Evolutionary conservation across 1,140 invertebrate species (phyloP).

Genomic region (Hylyphantes graminicola): DNA sequence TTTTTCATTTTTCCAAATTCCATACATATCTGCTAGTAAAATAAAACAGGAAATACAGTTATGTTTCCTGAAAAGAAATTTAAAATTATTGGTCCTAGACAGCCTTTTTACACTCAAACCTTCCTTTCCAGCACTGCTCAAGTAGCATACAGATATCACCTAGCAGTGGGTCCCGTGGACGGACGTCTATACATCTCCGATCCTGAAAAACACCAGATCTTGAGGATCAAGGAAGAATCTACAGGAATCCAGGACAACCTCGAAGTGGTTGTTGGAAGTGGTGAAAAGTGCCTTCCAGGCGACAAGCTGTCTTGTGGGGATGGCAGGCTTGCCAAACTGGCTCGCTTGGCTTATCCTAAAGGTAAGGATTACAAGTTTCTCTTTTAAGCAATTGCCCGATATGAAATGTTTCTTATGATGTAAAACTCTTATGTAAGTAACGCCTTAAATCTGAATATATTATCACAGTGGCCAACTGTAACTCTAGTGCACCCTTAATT

Average conservation of each 20-base stretch:
- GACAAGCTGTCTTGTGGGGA: slow-evolving; percentile 92
- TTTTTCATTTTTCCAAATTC: background rate
- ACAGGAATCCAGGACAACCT: slow-evolving; percentile 85
- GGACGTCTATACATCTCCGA: slow-evolving; percentile 95
- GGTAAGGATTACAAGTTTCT: too few species aligned
- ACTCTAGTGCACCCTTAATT: too few species aligned
- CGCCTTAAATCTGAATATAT: too few species aligned
- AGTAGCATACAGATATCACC: slow-evolving; percentile 94
- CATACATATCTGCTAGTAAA: background rate
- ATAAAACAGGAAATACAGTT: background rate
- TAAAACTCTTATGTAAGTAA: too few species aligned
- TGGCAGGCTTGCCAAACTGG: slow-evolving; percentile 87
- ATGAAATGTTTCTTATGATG: too few species aligned
- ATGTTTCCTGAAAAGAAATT: background rate
- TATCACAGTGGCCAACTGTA: too few species aligned
- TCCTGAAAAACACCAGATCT: slow-evolving; percentile 85
- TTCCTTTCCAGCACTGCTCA: slow-evolving; percentile 78
- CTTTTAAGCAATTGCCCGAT: too few species aligned
- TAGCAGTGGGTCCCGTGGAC: slow-evolving; percentile 94
- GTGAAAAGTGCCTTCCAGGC: slow-evolving; percentile 93
- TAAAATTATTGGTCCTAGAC: background rate
- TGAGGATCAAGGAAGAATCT: slow-evolving; percentile 73
- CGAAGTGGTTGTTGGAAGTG: slow-evolving; percentile 92
- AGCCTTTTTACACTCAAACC: background rate
- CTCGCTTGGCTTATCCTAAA: slow-evolving; percentile 95